Percentiles rank a stretch among this genome's conserved stretches.
Conservation (phyloP, 64 coral and sea anemone genomes). For the Porites lutea region DNA sequence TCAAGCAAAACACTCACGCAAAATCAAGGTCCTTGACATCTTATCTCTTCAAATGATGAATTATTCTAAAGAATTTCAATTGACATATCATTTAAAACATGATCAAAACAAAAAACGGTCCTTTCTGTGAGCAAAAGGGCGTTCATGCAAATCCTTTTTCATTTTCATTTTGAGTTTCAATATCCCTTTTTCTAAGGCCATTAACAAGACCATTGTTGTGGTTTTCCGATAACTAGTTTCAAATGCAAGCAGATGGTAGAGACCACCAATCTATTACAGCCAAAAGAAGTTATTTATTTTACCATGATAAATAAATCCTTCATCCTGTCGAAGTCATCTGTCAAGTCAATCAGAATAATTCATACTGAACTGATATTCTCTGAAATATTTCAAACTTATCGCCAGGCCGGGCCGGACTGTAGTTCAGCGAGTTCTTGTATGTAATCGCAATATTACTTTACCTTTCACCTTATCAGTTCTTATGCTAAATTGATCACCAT, state of each 20-base stretch:
- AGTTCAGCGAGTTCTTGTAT: background rate
- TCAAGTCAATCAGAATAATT: background rate
- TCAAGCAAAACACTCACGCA: too few species aligned
- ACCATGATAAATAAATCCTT: slow-evolving; percentile 31
- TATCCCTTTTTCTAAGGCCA: slow-evolving; percentile 14
- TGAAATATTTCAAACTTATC: background rate
- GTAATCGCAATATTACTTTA: background rate
- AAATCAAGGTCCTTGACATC: too few species aligned
- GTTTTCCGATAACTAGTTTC: slow-evolving; percentile 35
- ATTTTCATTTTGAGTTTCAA: background rate
- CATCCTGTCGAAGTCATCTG: slow-evolving; percentile 1
- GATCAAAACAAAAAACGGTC: too few species aligned
- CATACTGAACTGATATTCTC: background rate
- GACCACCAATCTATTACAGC: background rate
- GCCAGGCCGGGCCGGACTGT: background rate
- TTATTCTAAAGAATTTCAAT: too few species aligned
- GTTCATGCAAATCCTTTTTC: background rate
- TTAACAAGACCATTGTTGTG: slow-evolving; percentile 27
- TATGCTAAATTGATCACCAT: background rate
- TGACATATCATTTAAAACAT: too few species aligned
- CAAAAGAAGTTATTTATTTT: slow-evolving; percentile 14
- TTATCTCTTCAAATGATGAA: too few species aligned
- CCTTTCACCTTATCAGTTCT: background rate
- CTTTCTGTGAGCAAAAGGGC: too few species aligned
- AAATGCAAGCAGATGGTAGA: slow-evolving; percentile 15